These are phyloP conservation scores for Neopipo cinnamomea DNA, from an alignment of 2,113 vertebrate genomes.

Conservation along the genomic window DNA sequence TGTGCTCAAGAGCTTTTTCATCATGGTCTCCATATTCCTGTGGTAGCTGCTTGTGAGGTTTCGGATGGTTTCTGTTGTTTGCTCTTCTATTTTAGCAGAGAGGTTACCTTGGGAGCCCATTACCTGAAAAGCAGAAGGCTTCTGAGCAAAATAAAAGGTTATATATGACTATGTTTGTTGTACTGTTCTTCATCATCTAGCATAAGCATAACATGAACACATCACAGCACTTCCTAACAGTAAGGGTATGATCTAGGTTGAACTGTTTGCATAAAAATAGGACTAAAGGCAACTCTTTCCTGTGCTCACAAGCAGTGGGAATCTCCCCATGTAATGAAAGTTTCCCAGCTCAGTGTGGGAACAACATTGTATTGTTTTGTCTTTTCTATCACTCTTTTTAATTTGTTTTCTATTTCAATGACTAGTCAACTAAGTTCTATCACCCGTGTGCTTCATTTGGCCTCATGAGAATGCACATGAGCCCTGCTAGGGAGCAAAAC, in stretches of 20 bases:
- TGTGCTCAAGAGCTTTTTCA: conserved; percentile 64
- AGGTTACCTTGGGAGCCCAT: conserved; percentile 79
- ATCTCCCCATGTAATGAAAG: neutral
- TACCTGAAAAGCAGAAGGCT: conserved; percentile 61
- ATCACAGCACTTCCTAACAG: neutral
- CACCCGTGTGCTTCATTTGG: neutral
- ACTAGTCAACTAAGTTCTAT: neutral
- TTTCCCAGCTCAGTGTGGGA: neutral
- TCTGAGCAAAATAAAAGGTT: neutral
- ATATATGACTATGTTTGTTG: neutral
- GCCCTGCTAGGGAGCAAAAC: neutral
- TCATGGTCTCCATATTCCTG: conserved; percentile 48
- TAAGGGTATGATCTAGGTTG: neutral
- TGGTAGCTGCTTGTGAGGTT: conserved; percentile 61
- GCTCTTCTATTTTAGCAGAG: conserved; percentile 72
- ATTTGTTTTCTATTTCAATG: conserved; percentile 50
- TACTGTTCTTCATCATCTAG: neutral
- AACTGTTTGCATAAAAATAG: neutral
- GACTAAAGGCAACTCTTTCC: neutral
- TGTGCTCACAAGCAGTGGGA: neutral
- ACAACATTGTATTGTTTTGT: neutral
- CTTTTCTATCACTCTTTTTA: neutral
- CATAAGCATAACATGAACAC: neutral
- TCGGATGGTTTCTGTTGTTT: conserved; percentile 63
- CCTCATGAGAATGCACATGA: neutral